Base-by-base conservation (phyloP, 2,113 vertebrate genomes). In the Amblyopsis rosae region DNA sequence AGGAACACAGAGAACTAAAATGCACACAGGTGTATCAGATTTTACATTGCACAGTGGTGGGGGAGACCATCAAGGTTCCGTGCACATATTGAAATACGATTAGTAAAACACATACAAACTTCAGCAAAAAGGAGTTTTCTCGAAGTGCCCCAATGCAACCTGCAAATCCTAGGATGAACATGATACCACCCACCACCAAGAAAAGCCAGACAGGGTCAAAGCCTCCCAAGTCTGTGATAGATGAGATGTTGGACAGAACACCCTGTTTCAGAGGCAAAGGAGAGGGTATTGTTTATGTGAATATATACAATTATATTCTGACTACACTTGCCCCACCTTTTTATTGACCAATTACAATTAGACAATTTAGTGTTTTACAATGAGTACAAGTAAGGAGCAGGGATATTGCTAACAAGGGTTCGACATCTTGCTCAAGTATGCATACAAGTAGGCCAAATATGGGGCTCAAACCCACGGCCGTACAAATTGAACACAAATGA, bases 141-240 rank as follows among this genome's bases (percentile, higher is more conserved):
- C 97, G 90, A 46, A 99, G 92, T 0, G 97, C 97, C 76, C 97
- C 97, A 8, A 99, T 98, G 87, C 97, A 99, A 73, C 97, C 97
- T 16, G 97, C 97, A 53, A 99, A 99, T 65, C 97, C 97, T 53
- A 99, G 90, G 86, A 99, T 95, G 88, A 99, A 99, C 97, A 99
- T 99, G 70, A 99, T 97, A 60, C 95, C 96, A 59, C 97, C 97
- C 6, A 99, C 97, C 70, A 99, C 97, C 0, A 99, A 89, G 90
- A 99, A 99, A 50, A 99, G 93, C 97, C 97, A 99, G 26, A 99
- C 97, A 0, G 97, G 97, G 88, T 99, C 97, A 53, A 99, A 98
- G 53, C 97, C 97, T 6, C 97, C 97, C 33, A 99, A 90, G 81
- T 99, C 97, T 0, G 97, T 98, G 90, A 99, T 99, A 76, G 96